Percentiles rank a stretch among this genome's conserved stretches.
phyloP scores from a whole-genome alignment of 2,888 invertebrate genomes.

The Trichopria drosophilae region DNA sequence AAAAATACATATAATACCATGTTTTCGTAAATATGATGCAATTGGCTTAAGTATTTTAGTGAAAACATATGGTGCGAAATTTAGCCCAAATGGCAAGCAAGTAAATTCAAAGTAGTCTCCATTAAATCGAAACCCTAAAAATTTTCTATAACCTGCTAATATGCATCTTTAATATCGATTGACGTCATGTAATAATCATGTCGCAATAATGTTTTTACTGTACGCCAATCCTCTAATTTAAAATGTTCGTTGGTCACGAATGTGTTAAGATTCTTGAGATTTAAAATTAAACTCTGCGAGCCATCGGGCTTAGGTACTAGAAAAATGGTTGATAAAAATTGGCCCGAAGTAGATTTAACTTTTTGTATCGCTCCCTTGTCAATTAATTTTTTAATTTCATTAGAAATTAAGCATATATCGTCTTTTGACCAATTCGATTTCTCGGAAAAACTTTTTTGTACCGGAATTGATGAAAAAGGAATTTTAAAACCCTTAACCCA shows the following conservation, averaged over 20 bases:
- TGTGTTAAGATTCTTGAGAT: conserved; percentile 31
- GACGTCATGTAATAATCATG: conserved; percentile 20
- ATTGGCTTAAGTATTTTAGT: conserved; percentile 3
- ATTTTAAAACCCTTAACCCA: conserved; percentile 23
- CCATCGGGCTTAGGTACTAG: conserved; percentile 10
- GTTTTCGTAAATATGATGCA: not conserved
- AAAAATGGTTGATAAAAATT: conserved; percentile 27
- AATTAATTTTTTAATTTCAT: not conserved
- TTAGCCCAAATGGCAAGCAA: conserved; percentile 5
- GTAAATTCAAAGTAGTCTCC: conserved; percentile 22
- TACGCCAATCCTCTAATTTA: conserved; percentile 28
- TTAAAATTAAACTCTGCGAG: conserved; percentile 28
- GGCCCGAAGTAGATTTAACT: not conserved
- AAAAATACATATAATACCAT: not conserved
- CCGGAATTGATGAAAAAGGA: not conserved
- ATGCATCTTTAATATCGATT: conserved; percentile 29
- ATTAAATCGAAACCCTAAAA: conserved; percentile 23
- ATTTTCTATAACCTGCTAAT: conserved; percentile 25
- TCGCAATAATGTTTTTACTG: conserved; percentile 18
- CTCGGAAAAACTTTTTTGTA: not conserved
- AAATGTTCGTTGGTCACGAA: conserved; percentile 32
- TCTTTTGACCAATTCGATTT: not conserved
- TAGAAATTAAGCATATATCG: not conserved
- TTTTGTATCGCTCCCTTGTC: conserved; percentile 4
- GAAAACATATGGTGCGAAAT: not conserved